Base-by-base conservation (phyloP, 2,797 vertebrate genomes). In the Hemibagrus guttatus region DNA sequence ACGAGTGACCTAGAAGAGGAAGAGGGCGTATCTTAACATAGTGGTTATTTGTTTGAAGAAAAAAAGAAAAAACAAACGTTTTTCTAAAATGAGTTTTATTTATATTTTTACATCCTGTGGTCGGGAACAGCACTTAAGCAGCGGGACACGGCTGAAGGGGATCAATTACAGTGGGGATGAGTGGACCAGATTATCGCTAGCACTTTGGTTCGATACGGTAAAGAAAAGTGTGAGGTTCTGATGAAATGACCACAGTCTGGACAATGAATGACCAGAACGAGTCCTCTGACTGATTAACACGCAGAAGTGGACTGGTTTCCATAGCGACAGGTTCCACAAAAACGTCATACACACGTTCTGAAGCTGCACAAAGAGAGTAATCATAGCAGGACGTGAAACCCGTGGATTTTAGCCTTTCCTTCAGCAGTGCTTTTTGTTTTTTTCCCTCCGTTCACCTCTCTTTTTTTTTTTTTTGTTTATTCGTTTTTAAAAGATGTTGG, bases 61-160 rank as follows among this genome's bases (percentile, higher is more conserved):
- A 28, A n/a, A 2, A 42, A 13, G 19, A 39, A 19, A 26, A n/a
- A 28, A 28, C 11, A n/a, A 28, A n/a, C 26, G 39, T 23, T 61
- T 46, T 82, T 35, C 42, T 9, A 31, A 26, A 81, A 58, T 13
- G 17, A 35, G 9, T 84, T 69, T 61, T 39, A 63, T 17, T 26
- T 12, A n/a, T 81, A 17, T 85, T 56, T 61, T 87, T 35, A 56
- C 31, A 19, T 82, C 49, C 58, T 68, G 86, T 68, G 69, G 39
- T 83, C 49, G 17, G 42, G 35, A 88, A 68, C 71, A 82, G 49
- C 83, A 46, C 31, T 78, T 71, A 58, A 31, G 80, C 6, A 9
- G 4, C 14, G 1, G 23, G n/a, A 0, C 6, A 16, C 17, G 46
- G 11, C 31, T 66, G 6, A 1, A 16, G 72, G 42, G 49, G 42